Base-by-base conservation (phyloP, 2,888 invertebrate genomes). In the Lobophora halterata region DNA sequence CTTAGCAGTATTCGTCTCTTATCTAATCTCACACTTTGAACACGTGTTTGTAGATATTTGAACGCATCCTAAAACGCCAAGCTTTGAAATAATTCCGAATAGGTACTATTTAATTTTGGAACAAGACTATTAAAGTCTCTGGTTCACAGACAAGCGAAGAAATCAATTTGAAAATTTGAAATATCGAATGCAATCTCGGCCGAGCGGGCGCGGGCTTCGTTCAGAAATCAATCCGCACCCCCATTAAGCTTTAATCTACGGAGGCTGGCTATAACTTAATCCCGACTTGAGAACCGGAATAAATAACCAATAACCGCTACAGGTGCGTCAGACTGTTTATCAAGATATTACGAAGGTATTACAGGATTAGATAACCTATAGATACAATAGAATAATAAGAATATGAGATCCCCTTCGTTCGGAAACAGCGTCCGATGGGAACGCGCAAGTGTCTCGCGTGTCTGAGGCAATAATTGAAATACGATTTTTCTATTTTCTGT, bases 171-270 rank as follows among this genome's bases (percentile, higher is more conserved):
- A 34, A 30, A 38, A 46, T 48, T 48, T 41, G 46, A 48, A 46
- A 46, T 43, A 51, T 48, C 46, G 48, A 38, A 40, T 46, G 41
- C 34, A 44, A 41, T 44, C 28, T 39, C 40, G 6, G 9, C 45
- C 29, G 13, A 44, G 39, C 69, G 71, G 64, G 60, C 62, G 73
- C 73, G 65, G 59, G 72, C 65, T 45, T 31, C 74, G 73, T 76
- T 74, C 73, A 79, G 83, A 77, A 86, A 86, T 86, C 86, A 86
- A 86, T 86, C 83, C 73, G 77, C 78, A 66, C 72, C 71, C 59
- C 77, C 65, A 83, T 85, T 85, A 83, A 79, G 82, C 73, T 81
- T 85, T 86, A 86, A 86, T 86, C 82, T 85, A 78, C 71, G 77
- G 70, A 71, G 75, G 74, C 75, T 74, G 78, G 85, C 80, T 81